phyloP scores from a whole-genome alignment of 1,140 invertebrate genomes.

The Drosophila biarmipes region DNA sequence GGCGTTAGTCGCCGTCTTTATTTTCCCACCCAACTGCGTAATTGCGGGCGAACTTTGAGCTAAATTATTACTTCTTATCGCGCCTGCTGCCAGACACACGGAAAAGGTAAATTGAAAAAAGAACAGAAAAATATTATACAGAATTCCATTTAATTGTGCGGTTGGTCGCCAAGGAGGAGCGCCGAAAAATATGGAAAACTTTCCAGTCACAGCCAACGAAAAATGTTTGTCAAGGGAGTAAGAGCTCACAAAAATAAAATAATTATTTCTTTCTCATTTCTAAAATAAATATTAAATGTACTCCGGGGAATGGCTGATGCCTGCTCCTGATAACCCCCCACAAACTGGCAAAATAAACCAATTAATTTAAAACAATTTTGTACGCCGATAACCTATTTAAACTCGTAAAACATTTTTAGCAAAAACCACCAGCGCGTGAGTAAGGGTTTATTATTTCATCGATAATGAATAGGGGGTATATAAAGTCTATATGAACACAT shows the following conservation, averaged over 20 bases:
- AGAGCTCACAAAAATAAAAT: background rate
- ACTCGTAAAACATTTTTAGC: slow-evolving; percentile 11
- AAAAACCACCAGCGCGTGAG: slow-evolving; percentile 5
- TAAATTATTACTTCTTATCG: slow-evolving; percentile 46
- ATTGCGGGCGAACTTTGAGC: slow-evolving; percentile 59
- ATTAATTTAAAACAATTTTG: slow-evolving; percentile 5
- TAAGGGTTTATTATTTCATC: slow-evolving; percentile 19
- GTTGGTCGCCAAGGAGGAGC: slow-evolving; percentile 4
- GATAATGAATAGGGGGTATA: slow-evolving; percentile 10
- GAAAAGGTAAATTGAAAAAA: slow-evolving; percentile 32
- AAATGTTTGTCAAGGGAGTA: slow-evolving; percentile 34
- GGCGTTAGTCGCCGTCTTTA: slow-evolving; percentile 45
- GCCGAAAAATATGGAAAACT: slow-evolving; percentile 28
- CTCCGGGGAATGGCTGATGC: too few species aligned
- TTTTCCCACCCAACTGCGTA: slow-evolving; percentile 49
- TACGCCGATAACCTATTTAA: slow-evolving; percentile 11
- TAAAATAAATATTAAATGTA: background rate
- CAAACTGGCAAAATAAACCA: slow-evolving; percentile 1
- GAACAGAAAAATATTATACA: slow-evolving; percentile 17
- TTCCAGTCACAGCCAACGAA: slow-evolving; percentile 49
- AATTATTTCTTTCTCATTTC: background rate
- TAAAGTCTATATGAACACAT: slow-evolving; percentile 2
- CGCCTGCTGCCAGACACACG: slow-evolving; percentile 34
- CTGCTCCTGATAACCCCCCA: background rate
- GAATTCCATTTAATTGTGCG: slow-evolving; percentile 37